Evolutionary conservation across 2,888 invertebrate genomes (phyloP).

Genomic region (Kuschelorhynchus macadamiae): DNA sequence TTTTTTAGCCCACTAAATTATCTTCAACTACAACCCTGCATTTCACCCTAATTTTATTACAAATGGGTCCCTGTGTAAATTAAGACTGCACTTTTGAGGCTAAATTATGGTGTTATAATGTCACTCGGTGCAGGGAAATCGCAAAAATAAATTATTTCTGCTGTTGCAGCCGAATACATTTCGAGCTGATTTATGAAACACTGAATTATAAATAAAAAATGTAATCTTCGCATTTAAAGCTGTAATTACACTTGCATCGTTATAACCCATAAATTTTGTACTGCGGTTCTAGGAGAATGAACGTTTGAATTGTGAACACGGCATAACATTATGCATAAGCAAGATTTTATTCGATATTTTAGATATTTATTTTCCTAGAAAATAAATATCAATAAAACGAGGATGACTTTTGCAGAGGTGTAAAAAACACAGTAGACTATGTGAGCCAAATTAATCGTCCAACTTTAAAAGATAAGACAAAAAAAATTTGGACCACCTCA

Average conservation of each 20-base stretch:
- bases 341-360: no score
- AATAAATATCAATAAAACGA: no score
- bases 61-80: constrained; percentile 35
- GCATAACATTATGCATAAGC: no score
- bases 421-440: no score
- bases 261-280: background rate
- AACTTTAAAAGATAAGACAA: no score
- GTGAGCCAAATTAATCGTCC: no score
- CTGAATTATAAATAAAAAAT: constrained; percentile 44
- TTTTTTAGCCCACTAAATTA: no score
- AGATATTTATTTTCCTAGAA: no score
- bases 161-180: constrained; percentile 42
- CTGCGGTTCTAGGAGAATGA: background rate
- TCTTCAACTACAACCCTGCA: no score
- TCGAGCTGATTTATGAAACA: constrained; percentile 26
- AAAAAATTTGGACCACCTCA: no score
- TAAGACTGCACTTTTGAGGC: constrained; percentile 41
- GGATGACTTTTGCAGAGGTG: no score
- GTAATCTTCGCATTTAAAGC: constrained; percentile 35
- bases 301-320: no score
- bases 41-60: constrained; percentile 33
- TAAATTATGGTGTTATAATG: constrained; percentile 44
- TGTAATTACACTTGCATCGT: constrained; percentile 23
- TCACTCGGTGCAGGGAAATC: constrained; percentile 39
- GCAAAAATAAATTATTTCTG: constrained; percentile 47